phyloP scores from a whole-genome alignment of 2,113 vertebrate genomes.

The Apodemus sylvaticus region DNA sequence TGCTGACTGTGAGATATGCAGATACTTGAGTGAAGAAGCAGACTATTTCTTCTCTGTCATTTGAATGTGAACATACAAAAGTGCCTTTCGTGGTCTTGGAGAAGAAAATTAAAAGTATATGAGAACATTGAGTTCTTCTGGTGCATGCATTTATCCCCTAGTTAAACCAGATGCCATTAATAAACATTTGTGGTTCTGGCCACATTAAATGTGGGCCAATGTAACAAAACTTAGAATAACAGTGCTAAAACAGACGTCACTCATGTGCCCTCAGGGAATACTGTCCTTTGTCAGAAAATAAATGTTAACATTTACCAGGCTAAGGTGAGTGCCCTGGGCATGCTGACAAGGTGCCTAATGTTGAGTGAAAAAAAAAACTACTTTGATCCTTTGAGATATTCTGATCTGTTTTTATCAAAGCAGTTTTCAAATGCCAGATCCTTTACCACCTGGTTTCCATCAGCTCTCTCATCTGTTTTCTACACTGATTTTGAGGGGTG shows the following conservation, averaged over 20 bases:
- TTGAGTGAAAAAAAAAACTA: neutral
- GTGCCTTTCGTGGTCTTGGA: neutral
- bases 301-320: neutral
- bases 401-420: constrained; percentile 51
- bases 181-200: constrained; percentile 14
- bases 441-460: neutral
- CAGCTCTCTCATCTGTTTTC: neutral
- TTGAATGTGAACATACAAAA: neutral
- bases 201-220: constrained; percentile 14
- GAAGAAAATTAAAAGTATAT: neutral
- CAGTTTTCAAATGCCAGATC: constrained; percentile 60
- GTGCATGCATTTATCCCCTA: neutral
- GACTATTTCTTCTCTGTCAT: neutral
- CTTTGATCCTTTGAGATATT: constrained; percentile 31
- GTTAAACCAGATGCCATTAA: neutral
- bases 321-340: neutral
- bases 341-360: neutral
- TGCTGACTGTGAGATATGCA: neutral
- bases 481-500: neutral
- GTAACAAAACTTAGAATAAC: constrained; percentile 22
- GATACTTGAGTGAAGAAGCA: neutral
- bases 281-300: constrained; percentile 45
- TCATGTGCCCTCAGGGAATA: neutral
- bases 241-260: neutral
- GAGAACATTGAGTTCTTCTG: neutral